A percentile compares a stretch with the other conserved stretches of the same genome.
Evolutionary conservation across 1,140 invertebrate species (phyloP).

Genomic region (Coelopa frigida): DNA sequence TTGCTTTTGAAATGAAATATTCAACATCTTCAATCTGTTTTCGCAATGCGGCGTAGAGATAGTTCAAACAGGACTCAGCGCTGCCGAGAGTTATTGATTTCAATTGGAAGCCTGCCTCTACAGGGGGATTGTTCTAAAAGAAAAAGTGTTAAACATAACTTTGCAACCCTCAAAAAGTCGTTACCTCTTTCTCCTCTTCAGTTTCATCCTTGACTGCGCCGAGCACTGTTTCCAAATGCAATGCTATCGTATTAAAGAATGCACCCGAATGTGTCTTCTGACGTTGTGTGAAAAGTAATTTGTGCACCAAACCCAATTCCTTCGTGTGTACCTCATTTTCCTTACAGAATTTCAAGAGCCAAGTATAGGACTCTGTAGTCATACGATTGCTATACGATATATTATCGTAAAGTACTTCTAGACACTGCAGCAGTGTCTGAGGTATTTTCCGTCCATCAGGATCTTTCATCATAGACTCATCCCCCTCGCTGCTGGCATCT

Average conservation of each 20-base stretch:
- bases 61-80: slow-evolving; percentile 26
- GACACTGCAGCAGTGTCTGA: slow-evolving; percentile 21
- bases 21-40: slow-evolving; percentile 38
- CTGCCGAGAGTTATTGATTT: slow-evolving; percentile 26
- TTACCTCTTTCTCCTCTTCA: slow-evolving; percentile 9
- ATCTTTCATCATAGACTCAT: slow-evolving; percentile 18
- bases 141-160: neutral
- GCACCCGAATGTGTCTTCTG: slow-evolving; percentile 36
- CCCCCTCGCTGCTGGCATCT: slow-evolving; percentile 8
- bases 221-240: slow-evolving; percentile 22
- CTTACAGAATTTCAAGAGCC: slow-evolving; percentile 35
- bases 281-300: slow-evolving; percentile 32
- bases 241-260: slow-evolving; percentile 31
- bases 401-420: slow-evolving; percentile 34
- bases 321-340: slow-evolving; percentile 21
- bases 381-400: slow-evolving; percentile 22
- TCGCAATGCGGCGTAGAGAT: slow-evolving; percentile 27
- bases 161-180: slow-evolving; percentile 2
- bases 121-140: neutral
- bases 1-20: slow-evolving; percentile 36
- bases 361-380: slow-evolving; percentile 28
- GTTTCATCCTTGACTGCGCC: slow-evolving; percentile 12
- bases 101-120: slow-evolving; percentile 7
- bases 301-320: slow-evolving; percentile 28
- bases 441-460: slow-evolving; percentile 17